Conservation (phyloP, 2,797 vertebrate species). For the Gymnopithys bicolor region DNA sequence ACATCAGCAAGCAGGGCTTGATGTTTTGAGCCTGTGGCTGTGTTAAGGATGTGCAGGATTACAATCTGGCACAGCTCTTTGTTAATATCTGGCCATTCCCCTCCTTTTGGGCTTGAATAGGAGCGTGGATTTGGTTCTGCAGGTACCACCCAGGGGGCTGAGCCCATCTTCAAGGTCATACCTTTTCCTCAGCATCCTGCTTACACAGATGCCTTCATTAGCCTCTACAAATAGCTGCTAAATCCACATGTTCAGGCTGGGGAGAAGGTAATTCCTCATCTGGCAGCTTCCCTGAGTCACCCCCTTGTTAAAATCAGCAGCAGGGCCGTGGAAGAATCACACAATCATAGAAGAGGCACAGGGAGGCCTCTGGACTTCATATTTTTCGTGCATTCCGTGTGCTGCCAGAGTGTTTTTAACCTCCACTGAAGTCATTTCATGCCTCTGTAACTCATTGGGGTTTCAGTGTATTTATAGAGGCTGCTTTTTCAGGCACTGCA, state of each 20-base stretch:
- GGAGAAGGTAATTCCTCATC: neutral
- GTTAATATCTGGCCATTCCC: rapidly evolving
- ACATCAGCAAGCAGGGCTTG: neutral
- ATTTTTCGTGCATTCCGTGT: constrained; percentile 34
- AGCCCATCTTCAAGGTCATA: neutral
- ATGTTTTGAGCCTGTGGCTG: neutral
- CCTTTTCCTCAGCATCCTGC: neutral
- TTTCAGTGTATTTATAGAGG: constrained; percentile 64
- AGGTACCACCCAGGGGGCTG: neutral
- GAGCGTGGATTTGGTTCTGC: neutral
- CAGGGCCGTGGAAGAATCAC: neutral
- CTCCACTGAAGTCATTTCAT: constrained; percentile 55
- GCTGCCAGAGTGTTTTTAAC: constrained; percentile 54
- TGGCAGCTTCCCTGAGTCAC: neutral
- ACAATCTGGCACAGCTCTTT: neutral
- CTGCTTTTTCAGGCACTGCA: constrained; percentile 52
- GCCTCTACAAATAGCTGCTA: neutral
- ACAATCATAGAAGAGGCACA: neutral
- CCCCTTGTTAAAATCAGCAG: neutral
- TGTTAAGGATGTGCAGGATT: neutral
- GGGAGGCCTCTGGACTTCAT: neutral
- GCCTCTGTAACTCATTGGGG: constrained; percentile 65
- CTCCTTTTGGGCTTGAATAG: neutral
- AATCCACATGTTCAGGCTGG: neutral
- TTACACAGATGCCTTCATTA: neutral